Percentiles rank a stretch among this genome's conserved stretches.
Conservation (phyloP, 2,888 invertebrate genomes). For the Epinotia ramella region DNA sequence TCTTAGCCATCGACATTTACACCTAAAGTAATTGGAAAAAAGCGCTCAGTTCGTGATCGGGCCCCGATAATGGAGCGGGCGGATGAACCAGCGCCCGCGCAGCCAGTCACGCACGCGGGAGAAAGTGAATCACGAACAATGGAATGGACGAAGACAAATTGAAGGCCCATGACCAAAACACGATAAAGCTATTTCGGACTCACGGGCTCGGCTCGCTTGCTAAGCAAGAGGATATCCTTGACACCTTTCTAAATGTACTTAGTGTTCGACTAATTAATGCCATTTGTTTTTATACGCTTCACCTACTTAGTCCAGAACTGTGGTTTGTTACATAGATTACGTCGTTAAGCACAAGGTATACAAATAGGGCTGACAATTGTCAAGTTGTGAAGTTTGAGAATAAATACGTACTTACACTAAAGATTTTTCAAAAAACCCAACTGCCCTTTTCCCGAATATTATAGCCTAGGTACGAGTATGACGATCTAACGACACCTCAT, state of each 20-base stretch:
- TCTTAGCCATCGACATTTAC: no score
- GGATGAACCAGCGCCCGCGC: conserved; percentile 50
- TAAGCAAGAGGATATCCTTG: conserved; percentile 56
- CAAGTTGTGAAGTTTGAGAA: no score
- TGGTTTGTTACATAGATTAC: conserved; percentile 33
- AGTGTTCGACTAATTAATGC: conserved; percentile 36
- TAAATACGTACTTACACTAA: no score
- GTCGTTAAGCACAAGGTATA: conserved; percentile 14
- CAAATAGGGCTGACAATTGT: background rate
- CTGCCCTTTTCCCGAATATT: no score
- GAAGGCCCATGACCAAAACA: conserved; percentile 47
- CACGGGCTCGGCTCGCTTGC: conserved; percentile 52
- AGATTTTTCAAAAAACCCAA: no score
- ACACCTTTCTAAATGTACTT: conserved; percentile 47
- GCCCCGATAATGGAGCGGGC: conserved; percentile 48
- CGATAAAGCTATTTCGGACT: conserved; percentile 58
- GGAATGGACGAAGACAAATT: conserved; percentile 52
- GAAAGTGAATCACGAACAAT: conserved; percentile 73
- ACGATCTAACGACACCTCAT: no score
- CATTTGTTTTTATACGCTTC: conserved; percentile 32
- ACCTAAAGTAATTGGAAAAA: conserved; percentile 10
- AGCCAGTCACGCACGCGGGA: conserved; percentile 62
- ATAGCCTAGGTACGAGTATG: no score
- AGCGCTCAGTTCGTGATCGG: conserved; percentile 31
- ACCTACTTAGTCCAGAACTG: conserved; percentile 8